A percentile compares a stretch with the other conserved stretches of the same genome.
Evolutionary conservation across 2,888 invertebrate species (phyloP).

Genomic region (Troglohyphantes excavatus): DNA sequence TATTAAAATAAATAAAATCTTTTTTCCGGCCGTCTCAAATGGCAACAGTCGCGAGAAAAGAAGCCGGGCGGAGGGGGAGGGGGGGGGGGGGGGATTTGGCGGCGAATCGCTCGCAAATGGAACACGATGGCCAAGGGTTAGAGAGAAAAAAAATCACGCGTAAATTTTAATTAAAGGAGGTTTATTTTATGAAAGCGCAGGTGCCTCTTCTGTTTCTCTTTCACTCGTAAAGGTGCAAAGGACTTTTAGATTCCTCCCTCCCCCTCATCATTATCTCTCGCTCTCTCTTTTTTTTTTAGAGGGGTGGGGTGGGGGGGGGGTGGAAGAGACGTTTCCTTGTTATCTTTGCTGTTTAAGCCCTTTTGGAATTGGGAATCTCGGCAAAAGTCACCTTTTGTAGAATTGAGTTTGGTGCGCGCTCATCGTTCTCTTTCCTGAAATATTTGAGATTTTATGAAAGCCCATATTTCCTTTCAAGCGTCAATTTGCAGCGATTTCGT

Average conservation of each 20-base stretch:
- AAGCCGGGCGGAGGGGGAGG: neutral
- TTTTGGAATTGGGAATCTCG: conserved; percentile 48
- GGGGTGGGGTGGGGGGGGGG: too few relatives aligned
- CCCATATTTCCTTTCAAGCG: neutral
- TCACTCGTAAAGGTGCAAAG: neutral
- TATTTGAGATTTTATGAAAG: neutral
- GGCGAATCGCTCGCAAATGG: conserved; percentile 5
- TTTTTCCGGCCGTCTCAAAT: conserved; percentile 4
- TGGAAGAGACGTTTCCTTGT: too few relatives aligned
- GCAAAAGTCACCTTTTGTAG: conserved; percentile 15
- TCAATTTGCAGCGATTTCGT: neutral
- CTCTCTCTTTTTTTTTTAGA: too few relatives aligned
- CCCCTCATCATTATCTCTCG: too few relatives aligned
- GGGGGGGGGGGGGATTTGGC: neutral
- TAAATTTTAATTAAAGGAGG: conserved; percentile 73
- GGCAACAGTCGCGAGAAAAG: neutral
- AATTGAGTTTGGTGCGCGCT: conserved; percentile 26
- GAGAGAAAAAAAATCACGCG: conserved; percentile 34
- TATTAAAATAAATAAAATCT: conserved; percentile 68
- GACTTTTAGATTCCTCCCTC: conserved; percentile 20
- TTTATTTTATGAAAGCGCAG: conserved; percentile 58
- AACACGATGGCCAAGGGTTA: neutral
- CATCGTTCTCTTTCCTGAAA: neutral
- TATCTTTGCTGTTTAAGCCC: conserved; percentile 39
- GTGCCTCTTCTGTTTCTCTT: conserved; percentile 6